Conservation (phyloP, 2,797 vertebrate species). For the Distichodus sexfasciatus region DNA sequence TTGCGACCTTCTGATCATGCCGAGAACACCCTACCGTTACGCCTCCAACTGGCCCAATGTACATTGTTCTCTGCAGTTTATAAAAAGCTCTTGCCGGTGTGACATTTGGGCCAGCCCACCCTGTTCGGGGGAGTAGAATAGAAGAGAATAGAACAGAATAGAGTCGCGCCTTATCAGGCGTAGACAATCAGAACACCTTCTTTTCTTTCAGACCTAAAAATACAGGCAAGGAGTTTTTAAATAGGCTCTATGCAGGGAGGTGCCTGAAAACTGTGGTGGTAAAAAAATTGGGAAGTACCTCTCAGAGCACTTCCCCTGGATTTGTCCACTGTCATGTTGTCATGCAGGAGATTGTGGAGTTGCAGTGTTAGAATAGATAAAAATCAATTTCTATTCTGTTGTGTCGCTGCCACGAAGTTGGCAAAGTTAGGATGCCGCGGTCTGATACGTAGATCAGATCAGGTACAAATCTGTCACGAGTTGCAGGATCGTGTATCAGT, state of each 20-base stretch:
- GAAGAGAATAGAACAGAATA: conserved; percentile 21
- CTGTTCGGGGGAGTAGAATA: too few species aligned
- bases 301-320: not conserved
- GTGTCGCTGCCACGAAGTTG: too few species aligned
- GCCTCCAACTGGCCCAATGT: too few species aligned
- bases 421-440: too few species aligned
- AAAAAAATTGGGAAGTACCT: not conserved
- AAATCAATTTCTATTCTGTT: too few species aligned
- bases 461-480: too few species aligned
- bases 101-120: conserved; percentile 10
- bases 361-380: too few species aligned
- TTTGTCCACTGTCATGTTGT: not conserved
- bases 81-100: conserved; percentile 2
- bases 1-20: too few species aligned
- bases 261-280: not conserved
- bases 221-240: conserved; percentile 28
- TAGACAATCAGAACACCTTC: conserved; percentile 17
- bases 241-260: conserved; percentile 20
- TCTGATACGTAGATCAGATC: too few species aligned
- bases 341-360: not conserved
- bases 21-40: too few species aligned
- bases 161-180: conserved; percentile 26
- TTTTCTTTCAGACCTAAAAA: conserved; percentile 34
- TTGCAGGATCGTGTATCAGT: too few species aligned
- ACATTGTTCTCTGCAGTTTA: not conserved